Evolutionary conservation across 2,888 invertebrate genomes (phyloP).

Genomic region (Eurytoma californica): DNA sequence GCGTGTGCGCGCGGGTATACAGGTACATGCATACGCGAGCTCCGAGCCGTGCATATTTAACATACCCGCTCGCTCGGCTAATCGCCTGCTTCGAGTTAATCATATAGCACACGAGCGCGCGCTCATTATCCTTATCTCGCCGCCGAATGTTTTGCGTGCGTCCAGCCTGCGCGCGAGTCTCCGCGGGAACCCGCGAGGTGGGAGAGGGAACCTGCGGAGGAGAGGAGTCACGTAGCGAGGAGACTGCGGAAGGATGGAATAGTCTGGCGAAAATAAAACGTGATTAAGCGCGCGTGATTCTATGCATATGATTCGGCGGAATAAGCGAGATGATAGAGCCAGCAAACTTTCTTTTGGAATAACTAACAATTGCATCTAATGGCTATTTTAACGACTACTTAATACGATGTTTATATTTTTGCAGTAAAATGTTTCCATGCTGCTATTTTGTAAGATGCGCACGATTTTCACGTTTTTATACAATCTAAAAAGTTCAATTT

Average conservation of each 20-base stretch:
- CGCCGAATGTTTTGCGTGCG: conserved; percentile 39
- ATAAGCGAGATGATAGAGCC: too few species aligned
- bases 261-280: neutral
- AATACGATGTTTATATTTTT: too few species aligned
- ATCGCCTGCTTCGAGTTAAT: conserved; percentile 50
- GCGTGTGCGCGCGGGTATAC: too few species aligned
- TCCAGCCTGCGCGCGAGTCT: neutral
- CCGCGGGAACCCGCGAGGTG: neutral
- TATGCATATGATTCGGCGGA: too few species aligned
- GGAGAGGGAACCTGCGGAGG: neutral
- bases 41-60: conserved; percentile 25
- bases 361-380: too few species aligned
- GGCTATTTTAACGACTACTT: too few species aligned
- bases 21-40: neutral
- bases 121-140: conserved; percentile 53
- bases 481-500: too few species aligned
- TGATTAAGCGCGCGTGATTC: too few species aligned
- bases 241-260: neutral
- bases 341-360: too few species aligned
- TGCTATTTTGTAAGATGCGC: too few species aligned
- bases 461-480: too few species aligned
- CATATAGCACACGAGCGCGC: conserved; percentile 37
- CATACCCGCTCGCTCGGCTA: conserved; percentile 47
- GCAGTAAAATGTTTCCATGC: too few species aligned
- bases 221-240: neutral